phyloP scores from a whole-genome alignment of 1,140 invertebrate genomes.

The Trigoniulus corallinus region DNA sequence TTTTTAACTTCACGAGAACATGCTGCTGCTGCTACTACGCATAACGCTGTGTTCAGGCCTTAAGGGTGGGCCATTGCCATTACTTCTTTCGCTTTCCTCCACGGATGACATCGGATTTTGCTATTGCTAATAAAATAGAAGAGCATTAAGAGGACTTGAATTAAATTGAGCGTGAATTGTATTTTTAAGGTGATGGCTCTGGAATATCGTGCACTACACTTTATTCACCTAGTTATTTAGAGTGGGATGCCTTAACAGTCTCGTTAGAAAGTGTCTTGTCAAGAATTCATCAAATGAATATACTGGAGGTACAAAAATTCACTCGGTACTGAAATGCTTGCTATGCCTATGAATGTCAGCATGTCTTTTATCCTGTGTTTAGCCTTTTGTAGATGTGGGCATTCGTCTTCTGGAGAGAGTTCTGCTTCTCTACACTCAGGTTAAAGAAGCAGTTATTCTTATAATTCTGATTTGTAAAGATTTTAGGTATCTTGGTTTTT shows the following conservation, averaged over 20 bases:
- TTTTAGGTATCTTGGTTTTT: background rate
- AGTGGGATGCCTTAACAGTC: slow-evolving; percentile 65
- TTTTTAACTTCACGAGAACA: too few relatives aligned
- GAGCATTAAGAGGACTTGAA: background rate
- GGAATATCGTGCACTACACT: slow-evolving; percentile 19
- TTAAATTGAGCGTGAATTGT: background rate
- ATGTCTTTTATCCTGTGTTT: background rate
- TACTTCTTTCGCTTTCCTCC: too few relatives aligned
- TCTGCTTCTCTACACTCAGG: slow-evolving; percentile 48
- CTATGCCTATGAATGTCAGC: background rate
- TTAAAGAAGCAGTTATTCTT: slow-evolving; percentile 10
- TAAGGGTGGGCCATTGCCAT: too few relatives aligned
- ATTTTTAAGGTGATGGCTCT: too few relatives aligned
- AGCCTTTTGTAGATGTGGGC: slow-evolving; percentile 47
- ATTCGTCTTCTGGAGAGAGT: slow-evolving; percentile 55
- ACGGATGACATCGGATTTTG: background rate
- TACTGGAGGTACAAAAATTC: slow-evolving; percentile 12
- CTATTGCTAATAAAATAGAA: background rate
- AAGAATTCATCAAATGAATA: slow-evolving; percentile 42
- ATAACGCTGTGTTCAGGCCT: too few relatives aligned
- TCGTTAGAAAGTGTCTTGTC: slow-evolving; percentile 60
- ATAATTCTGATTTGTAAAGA: background rate
- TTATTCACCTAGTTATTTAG: slow-evolving; percentile 28
- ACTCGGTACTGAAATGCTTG: background rate
- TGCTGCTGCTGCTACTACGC: too few relatives aligned